Base-by-base conservation (phyloP, 2,113 vertebrate genomes). In the Uria lomvia region DNA sequence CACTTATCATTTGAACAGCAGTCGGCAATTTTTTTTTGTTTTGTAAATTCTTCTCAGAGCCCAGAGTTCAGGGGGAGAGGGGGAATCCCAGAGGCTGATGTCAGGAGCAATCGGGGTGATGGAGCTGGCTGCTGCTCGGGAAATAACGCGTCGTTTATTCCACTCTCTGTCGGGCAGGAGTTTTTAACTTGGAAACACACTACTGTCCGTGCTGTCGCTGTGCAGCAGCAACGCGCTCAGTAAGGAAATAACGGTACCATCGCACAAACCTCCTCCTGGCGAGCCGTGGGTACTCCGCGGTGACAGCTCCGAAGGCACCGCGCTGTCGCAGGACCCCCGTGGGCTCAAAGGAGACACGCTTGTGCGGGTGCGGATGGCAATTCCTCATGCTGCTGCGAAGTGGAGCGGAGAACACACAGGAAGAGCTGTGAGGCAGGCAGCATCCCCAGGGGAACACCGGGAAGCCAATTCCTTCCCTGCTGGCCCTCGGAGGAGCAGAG, bases 1-100 rank as follows among this genome's bases (percentile, higher is more conserved):
- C 79, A 94, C 87, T 97, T 97, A 96, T 91, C 91, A 80, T 96
- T 92, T 96, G 75, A 98, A 97, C 86, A 97, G 55, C 73, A 95
- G 43, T 79, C 90, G 96, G 88, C 82, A 94, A 86, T 70, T 95
- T 94, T 95, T 90, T 79, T 90, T 79, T 84, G 26, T 94, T 96
- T 96, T 94, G 74, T 71, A 52, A 63, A 87, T 93, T 94, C 60
- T 89, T 90, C 79, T 89, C 65, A 58, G 76, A 86, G 70, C 50
- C 53, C 63, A 71, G 15, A 86, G 30, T 93, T 86, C 65, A 67
- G 11, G 53, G 77, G 79, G 71, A 88, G 89, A 83, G 20, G 66
- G 66, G 88, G 81, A 96, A 97, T 96, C 79, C 71, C 72, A 95
- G 90, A 96, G 84, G 75, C 92, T 91, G 66, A 88, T 97, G 79